A percentile compares a stretch with the other conserved stretches of the same genome.
These are phyloP conservation scores for Pseudomyrmex concolor DNA, from an alignment of 1,140 invertebrate genomes.

Conservation along the genomic window DNA sequence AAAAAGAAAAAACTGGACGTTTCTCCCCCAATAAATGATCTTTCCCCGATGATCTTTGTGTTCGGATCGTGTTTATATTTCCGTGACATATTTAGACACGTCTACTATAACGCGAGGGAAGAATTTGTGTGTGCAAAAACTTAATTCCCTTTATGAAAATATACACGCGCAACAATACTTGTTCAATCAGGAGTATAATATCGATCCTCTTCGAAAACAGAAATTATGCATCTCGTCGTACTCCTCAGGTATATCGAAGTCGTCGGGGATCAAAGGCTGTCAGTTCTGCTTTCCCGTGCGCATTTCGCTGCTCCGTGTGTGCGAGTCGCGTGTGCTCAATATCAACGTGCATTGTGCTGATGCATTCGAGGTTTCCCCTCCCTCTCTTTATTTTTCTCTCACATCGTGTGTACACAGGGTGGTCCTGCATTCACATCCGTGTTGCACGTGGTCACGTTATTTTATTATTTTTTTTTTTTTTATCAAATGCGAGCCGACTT, in stretches of 20 bases:
- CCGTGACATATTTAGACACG: background rate
- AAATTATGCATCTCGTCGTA: conserved; percentile 45
- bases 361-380: conserved; percentile 45
- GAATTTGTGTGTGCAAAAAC: background rate
- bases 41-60: too few species aligned
- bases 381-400: conserved; percentile 21
- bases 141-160: background rate
- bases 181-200: conserved; percentile 10
- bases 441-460: background rate
- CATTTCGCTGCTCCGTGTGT: conserved; percentile 65
- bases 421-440: background rate
- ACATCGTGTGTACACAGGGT: conserved; percentile 31
- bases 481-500: background rate
- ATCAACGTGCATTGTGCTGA: conserved; percentile 78
- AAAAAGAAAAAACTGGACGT: too few species aligned
- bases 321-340: conserved; percentile 71
- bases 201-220: conserved; percentile 22
- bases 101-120: too few species aligned
- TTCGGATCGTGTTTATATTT: too few species aligned
- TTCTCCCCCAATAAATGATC: too few species aligned
- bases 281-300: conserved; percentile 59
- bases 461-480: background rate
- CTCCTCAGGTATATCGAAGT: conserved; percentile 47
- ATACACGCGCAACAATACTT: background rate
- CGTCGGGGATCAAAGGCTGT: conserved; percentile 62